Percentiles rank a stretch among this genome's conserved stretches.
Conservation (phyloP, 2,888 invertebrate genomes). For the Campoletis raptor region DNA sequence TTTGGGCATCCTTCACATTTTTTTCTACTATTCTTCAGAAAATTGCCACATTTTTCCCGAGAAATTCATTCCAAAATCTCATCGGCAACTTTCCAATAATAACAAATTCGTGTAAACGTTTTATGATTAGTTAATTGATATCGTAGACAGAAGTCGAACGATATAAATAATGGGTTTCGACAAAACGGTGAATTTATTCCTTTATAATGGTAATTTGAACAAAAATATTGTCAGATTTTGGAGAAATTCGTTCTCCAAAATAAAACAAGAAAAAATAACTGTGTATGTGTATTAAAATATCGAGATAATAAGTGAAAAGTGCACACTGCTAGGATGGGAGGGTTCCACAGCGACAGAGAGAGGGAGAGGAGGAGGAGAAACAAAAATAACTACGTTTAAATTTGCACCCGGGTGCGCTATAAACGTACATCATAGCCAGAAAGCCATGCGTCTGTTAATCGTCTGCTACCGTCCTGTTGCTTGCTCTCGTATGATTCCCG, state of each 20-base stretch:
- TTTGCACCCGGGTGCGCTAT: slow-evolving; percentile 77
- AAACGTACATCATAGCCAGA: slow-evolving; percentile 76
- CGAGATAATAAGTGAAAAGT: slow-evolving; percentile 66
- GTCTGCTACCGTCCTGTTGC: slow-evolving; percentile 71
- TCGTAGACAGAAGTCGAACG: neutral
- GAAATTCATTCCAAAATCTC: neutral
- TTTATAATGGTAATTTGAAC: no score
- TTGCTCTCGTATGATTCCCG: slow-evolving; percentile 32
- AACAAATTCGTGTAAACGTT: neutral
- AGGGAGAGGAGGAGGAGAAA: slow-evolving; percentile 60
- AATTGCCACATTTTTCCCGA: neutral
- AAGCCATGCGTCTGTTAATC: slow-evolving; percentile 78
- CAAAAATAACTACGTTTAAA: slow-evolving; percentile 79
- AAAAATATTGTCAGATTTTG: neutral
- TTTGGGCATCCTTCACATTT: neutral
- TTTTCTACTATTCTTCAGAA: neutral
- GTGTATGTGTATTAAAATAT: slow-evolving; percentile 49
- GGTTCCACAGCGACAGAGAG: slow-evolving; percentile 14
- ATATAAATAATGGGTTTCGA: neutral
- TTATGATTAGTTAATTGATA: neutral
- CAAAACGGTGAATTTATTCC: neutral
- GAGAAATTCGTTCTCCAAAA: slow-evolving; percentile 5
- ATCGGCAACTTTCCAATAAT: neutral
- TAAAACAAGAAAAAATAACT: neutral
- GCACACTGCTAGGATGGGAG: slow-evolving; percentile 46